Conservation (phyloP, 1,140 invertebrate species). For the Aphis gossypii region DNA sequence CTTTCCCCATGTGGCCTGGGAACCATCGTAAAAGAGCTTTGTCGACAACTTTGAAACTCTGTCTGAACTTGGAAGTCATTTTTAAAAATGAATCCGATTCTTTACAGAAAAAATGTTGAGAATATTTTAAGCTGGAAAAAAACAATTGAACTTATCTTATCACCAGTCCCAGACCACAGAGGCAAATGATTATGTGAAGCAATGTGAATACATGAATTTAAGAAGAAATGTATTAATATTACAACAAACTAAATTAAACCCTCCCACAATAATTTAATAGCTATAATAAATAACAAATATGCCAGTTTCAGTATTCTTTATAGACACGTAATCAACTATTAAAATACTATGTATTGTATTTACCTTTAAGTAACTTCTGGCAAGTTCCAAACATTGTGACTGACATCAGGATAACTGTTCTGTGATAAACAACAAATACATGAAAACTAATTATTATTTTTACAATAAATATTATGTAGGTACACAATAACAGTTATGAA, state of each 20-base stretch:
- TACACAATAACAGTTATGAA: too few species aligned
- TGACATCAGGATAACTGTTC: background rate
- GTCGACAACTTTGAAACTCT: constrained; percentile 59
- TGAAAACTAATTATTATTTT: too few species aligned
- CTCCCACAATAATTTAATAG: background rate
- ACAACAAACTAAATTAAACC: too few species aligned
- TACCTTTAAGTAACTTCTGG: constrained; percentile 38
- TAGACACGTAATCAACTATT: background rate
- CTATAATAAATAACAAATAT: background rate
- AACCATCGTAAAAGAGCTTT: constrained; percentile 61
- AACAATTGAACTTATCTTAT: constrained; percentile 47
- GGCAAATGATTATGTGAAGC: background rate
- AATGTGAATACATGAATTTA: background rate
- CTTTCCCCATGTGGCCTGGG: constrained; percentile 63
- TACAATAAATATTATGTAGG: background rate
- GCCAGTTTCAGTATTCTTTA: background rate
- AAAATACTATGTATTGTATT: background rate
- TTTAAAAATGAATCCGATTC: background rate
- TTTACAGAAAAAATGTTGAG: background rate
- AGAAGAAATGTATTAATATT: background rate
- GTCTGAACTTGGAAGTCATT: constrained; percentile 56
- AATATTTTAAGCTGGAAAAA: constrained; percentile 42
- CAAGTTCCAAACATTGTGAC: constrained; percentile 20
- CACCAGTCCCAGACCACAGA: constrained; percentile 6
- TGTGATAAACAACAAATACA: background rate